Percentiles rank a stretch among this genome's conserved stretches.
These are phyloP conservation scores for Phaethon lepturus DNA, from an alignment of 2,113 vertebrate genomes.

Conservation along the genomic window DNA sequence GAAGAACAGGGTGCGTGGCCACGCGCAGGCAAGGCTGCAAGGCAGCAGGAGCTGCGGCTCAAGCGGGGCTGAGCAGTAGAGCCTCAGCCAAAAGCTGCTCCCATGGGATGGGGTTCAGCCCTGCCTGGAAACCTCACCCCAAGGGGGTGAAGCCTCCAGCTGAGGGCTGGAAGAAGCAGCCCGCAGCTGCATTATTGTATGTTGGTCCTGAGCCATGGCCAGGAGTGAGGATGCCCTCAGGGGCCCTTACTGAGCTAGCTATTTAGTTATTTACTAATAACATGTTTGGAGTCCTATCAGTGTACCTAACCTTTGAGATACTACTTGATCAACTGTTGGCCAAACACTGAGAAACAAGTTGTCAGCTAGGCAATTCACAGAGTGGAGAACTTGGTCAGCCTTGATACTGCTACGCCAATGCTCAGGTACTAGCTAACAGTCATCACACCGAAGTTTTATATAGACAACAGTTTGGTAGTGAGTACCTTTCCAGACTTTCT, in stretches of 20 bases:
- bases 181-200: not conserved
- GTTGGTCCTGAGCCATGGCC: not conserved
- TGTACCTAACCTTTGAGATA: not conserved
- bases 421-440: not conserved
- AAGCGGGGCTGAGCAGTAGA: not conserved
- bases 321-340: not conserved
- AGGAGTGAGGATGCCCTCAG: not conserved
- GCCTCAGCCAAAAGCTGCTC: accelerated
- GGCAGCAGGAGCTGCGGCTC: not conserved
- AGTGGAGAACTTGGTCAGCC: not conserved
- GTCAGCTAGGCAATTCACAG: not conserved
- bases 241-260: not conserved
- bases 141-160: not conserved
- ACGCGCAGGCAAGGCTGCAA: not conserved
- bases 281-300: not conserved
- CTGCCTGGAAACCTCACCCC: not conserved
- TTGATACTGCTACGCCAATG: accelerated
- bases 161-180: not conserved
- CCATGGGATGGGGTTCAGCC: accelerated
- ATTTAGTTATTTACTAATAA: not conserved
- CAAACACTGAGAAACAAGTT: not conserved
- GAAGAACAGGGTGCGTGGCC: accelerated
- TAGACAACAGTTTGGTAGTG: not conserved
- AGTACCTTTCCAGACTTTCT: not conserved
- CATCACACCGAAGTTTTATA: not conserved